Evolutionary conservation across 2,888 invertebrate species (phyloP).

Genomic region (Helicoverpa assulta): DNA sequence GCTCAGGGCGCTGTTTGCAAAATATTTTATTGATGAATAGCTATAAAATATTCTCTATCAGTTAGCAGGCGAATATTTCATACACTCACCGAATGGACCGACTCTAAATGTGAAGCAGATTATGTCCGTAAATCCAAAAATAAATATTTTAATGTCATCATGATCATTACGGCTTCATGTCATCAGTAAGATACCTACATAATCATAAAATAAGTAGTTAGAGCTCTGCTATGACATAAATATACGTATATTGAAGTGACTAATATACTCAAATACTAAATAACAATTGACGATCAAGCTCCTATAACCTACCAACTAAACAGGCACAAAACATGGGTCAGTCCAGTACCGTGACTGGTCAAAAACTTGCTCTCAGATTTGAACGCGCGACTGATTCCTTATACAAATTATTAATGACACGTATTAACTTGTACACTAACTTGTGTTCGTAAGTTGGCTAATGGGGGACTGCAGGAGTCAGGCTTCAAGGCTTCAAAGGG

Average conservation of each 20-base stretch:
- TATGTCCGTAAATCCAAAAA: not conserved
- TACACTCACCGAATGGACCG: slow-evolving; percentile 24
- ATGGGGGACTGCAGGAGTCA: slow-evolving; percentile 70
- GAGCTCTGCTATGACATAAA: no score
- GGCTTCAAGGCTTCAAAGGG: slow-evolving; percentile 71
- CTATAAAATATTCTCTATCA: slow-evolving; percentile 59
- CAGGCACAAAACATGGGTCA: slow-evolving; percentile 24
- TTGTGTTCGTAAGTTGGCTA: slow-evolving; percentile 74
- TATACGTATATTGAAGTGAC: not conserved
- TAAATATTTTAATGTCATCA: not conserved
- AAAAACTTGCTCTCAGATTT: slow-evolving; percentile 46
- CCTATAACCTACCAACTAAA: slow-evolving; percentile 8
- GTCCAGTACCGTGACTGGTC: slow-evolving; percentile 32
- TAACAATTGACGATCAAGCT: slow-evolving; percentile 6
- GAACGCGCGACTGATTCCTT: slow-evolving; percentile 51
- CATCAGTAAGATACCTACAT: not conserved
- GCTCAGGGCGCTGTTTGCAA: slow-evolving; percentile 56
- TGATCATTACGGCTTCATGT: not conserved
- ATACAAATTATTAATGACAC: slow-evolving; percentile 71
- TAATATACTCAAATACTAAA: not conserved
- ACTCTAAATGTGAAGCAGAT: slow-evolving; percentile 4
- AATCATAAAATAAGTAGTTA: no score
- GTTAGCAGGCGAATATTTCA: slow-evolving; percentile 56
- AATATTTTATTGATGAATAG: slow-evolving; percentile 64
- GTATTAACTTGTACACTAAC: slow-evolving; percentile 61